A percentile compares a stretch with the other conserved stretches of the same genome.
Evolutionary conservation across 2,113 vertebrate species (phyloP).

Genomic region (human): DNA sequence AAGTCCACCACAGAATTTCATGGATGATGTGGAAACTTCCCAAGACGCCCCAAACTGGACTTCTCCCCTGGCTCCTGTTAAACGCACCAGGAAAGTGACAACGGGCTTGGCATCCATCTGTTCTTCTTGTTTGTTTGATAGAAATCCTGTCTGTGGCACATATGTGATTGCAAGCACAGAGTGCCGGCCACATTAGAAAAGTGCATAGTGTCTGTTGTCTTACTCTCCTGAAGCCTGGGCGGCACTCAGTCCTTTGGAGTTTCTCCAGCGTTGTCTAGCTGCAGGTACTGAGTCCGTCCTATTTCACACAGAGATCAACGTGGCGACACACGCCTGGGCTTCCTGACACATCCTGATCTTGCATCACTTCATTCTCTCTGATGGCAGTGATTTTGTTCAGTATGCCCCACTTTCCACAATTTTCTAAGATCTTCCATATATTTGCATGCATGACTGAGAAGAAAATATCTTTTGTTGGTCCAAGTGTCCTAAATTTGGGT

Average conservation of each 20-base stretch:
- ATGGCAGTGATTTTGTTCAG: neutral
- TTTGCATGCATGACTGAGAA: neutral
- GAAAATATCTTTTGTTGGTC: neutral
- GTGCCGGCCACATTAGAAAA: neutral
- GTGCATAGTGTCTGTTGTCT: neutral
- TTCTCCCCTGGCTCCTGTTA: neutral
- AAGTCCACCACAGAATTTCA: neutral
- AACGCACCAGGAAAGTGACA: neutral
- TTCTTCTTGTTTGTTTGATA: neutral
- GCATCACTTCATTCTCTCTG: accelerated
- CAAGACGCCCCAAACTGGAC: neutral
- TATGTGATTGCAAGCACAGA: neutral
- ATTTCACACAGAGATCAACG: accelerated
- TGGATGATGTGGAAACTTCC: neutral
- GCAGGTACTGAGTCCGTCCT: neutral
- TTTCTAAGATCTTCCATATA: neutral
- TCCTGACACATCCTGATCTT: accelerated
- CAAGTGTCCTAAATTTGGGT: constrained; percentile 52
- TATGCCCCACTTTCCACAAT: neutral
- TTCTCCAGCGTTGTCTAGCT: neutral
- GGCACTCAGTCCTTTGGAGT: neutral
- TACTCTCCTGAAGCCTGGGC: neutral
- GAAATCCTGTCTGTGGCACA: neutral
- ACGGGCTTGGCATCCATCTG: neutral
- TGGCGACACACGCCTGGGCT: accelerated